A percentile compares a stretch with the other conserved stretches of the same genome.
phyloP scores from a whole-genome alignment of 2,888 invertebrate species.

The Dicyrtoma fusca region DNA sequence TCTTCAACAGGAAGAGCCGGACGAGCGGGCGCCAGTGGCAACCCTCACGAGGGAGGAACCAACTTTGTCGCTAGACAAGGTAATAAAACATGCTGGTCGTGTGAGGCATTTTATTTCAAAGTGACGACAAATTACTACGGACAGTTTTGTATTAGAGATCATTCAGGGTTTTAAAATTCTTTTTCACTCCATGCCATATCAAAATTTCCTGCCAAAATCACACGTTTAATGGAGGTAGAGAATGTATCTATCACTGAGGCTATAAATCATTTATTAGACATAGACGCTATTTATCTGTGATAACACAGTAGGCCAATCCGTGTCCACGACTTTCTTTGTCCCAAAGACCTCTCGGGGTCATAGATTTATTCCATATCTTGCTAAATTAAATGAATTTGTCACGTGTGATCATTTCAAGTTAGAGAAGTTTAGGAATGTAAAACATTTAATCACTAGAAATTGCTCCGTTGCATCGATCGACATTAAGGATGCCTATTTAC shows the following conservation, averaged over 20 bases:
- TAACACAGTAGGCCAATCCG: too few relatives aligned
- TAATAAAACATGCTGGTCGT: too few relatives aligned
- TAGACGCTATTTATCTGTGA: too few relatives aligned
- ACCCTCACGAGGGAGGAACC: neutral
- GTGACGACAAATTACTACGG: too few relatives aligned
- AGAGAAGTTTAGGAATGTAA: slow-evolving; percentile 16
- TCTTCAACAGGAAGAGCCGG: neutral
- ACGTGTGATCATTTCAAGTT: slow-evolving; percentile 6
- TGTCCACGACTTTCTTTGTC: slow-evolving; percentile 10
- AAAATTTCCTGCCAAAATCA: too few relatives aligned
- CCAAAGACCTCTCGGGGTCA: slow-evolving; percentile 3
- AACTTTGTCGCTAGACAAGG: neutral
- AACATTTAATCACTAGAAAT: neutral
- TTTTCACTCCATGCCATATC: too few relatives aligned
- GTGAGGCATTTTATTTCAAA: too few relatives aligned
- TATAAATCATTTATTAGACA: neutral
- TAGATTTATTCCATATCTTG: slow-evolving; percentile 12
- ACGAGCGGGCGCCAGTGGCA: neutral
- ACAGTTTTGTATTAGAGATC: too few relatives aligned
- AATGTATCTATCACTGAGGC: neutral
- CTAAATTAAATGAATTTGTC: slow-evolving; percentile 6
- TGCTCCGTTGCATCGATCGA: slow-evolving; percentile 5
- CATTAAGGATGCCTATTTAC: slow-evolving; percentile 12
- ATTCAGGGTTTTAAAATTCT: too few relatives aligned
- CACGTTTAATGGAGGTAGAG: too few relatives aligned